Conservation (phyloP, 2,113 vertebrate species). For the Pomatostomus ruficeps region DNA sequence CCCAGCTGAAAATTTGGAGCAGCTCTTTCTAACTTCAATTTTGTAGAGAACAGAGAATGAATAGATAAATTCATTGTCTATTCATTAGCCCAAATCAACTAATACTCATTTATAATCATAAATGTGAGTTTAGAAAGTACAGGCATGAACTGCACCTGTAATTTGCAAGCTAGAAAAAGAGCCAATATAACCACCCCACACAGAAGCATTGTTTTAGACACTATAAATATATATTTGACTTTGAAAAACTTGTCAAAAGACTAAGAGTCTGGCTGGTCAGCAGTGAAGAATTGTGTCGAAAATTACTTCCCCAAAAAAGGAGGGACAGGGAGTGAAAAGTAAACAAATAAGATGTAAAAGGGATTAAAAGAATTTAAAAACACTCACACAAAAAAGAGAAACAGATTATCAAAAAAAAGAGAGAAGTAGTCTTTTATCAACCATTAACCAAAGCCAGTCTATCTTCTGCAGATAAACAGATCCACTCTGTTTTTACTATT, state of each 20-base stretch:
- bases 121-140: background rate
- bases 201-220: background rate
- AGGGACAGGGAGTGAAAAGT: background rate
- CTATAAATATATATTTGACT: background rate
- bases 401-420: background rate
- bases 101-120: background rate
- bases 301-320: background rate
- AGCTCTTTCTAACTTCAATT: background rate
- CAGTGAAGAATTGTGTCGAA: background rate
- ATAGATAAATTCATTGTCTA: background rate
- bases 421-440: background rate
- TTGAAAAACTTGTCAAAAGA: background rate
- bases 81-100: background rate
- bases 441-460: background rate
- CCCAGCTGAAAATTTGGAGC: background rate
- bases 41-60: background rate
- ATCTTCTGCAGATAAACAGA: background rate
- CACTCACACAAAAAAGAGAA: background rate
- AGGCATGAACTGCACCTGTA: background rate
- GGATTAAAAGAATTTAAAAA: background rate
- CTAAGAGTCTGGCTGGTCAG: background rate
- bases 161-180: background rate
- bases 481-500: background rate
- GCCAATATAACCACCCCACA: background rate
- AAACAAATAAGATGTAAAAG: background rate